Base-by-base conservation (phyloP, 2,888 invertebrate species). In the Hypercompe scribonia region DNA sequence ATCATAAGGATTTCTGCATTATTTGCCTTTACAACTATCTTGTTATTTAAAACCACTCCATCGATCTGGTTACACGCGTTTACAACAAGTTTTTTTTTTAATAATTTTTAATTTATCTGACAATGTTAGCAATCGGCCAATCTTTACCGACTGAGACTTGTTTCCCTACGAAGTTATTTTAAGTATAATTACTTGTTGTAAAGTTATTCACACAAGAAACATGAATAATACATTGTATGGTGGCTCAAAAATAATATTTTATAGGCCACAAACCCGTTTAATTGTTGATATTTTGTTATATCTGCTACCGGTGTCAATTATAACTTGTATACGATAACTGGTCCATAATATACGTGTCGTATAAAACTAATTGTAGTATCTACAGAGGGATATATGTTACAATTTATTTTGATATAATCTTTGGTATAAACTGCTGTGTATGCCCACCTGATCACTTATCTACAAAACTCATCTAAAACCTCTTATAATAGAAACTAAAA, bases 111-210 rank as follows among this genome's bases (percentile, higher is more conserved):
- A 82, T 80, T 78, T 74, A 71, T 67, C 70, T 69, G 81, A 84
- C 84, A 84, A 84, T 79, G 82, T 84, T 77, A 64, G 74, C 79
- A 77, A 75, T 81, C 81, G 71, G 70, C 75, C 73, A 80, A 81
- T 84, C 82, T 84, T 84, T 80, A 84, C 77, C 70, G 75, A 61
- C 65, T 63, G 67, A 65, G 75, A 83, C 83, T 77, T 66, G 83
- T 83, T 81, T 75, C 64, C 72, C 68, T 75, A 66, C 79, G 33
- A 72, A 79, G 84, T 84, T 84, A 84, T 84, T 84, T 81, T 82
- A 81, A 82, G 84, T 84, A 74, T 84, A 84, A 84, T 82, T 81
- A 84, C 84, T 82, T 81, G 84, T 81, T 84, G 74, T 82, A 81
- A 84, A 84, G 68, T 82, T 82, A 84, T 84, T 82, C 78, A 78